Percentiles rank a stretch among this genome's conserved stretches.
phyloP scores from a whole-genome alignment of 2,888 invertebrate genomes.

The Lumbricus terrestris region DNA sequence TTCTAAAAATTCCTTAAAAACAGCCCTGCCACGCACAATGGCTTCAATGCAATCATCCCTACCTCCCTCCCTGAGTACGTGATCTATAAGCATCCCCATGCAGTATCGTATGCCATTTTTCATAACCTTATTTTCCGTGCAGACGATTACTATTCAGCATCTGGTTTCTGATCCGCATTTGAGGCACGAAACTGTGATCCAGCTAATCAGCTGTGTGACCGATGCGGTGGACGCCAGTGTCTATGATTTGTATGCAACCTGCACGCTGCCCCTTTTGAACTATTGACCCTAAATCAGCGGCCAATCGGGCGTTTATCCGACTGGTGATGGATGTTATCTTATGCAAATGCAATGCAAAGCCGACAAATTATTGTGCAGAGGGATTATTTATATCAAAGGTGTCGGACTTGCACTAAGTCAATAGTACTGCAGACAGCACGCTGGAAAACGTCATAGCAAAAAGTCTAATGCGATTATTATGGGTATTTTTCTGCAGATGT shows the following conservation, averaged over 20 bases:
- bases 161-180: background rate
- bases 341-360: background rate
- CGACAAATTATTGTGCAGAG: background rate
- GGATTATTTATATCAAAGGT: background rate
- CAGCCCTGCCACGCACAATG: too few relatives aligned
- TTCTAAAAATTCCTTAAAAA: too few relatives aligned
- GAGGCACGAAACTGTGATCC: background rate
- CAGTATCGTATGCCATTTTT: too few relatives aligned
- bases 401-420: background rate
- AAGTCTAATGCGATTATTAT: too few relatives aligned
- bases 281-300: background rate
- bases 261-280: background rate
- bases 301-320: background rate
- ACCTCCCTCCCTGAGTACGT: too few relatives aligned
- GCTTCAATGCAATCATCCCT: too few relatives aligned
- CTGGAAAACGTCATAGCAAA: background rate
- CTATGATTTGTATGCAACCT: background rate
- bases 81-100: too few relatives aligned
- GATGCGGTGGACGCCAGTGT: background rate
- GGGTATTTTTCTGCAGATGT: too few relatives aligned
- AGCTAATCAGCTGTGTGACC: background rate
- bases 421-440: background rate
- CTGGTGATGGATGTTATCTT: background rate
- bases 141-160: background rate
- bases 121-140: background rate